phyloP scores from a whole-genome alignment of 2,888 invertebrate species.

The Drosophila eohydei region DNA sequence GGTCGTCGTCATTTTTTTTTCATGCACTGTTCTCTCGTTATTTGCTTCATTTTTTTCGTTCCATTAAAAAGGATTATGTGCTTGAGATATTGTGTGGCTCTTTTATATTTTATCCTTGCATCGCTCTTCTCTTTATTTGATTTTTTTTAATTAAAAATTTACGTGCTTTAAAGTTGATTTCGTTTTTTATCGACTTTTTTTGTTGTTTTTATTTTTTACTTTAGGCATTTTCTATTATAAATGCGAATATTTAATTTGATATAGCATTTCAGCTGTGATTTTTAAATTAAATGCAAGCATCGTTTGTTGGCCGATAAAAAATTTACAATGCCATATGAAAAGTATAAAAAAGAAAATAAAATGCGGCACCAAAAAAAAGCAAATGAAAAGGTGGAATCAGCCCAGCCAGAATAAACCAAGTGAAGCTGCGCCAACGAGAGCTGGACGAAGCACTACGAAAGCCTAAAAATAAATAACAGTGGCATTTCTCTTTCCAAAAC shows the following conservation, averaged over 20 bases:
- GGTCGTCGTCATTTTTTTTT: slow-evolving; percentile 51
- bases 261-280: slow-evolving; percentile 57
- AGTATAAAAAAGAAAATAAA: slow-evolving; percentile 22
- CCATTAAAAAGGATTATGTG: slow-evolving; percentile 69
- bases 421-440: slow-evolving; percentile 14
- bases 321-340: slow-evolving; percentile 31
- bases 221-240: slow-evolving; percentile 24
- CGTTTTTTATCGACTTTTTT: slow-evolving; percentile 34
- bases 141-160: slow-evolving; percentile 69
- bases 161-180: slow-evolving; percentile 49
- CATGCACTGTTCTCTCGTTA: slow-evolving; percentile 13
- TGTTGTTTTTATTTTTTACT: slow-evolving; percentile 7
- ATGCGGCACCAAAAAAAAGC: slow-evolving; percentile 9
- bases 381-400: slow-evolving; percentile 14
- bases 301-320: slow-evolving; percentile 37
- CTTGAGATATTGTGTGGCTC: slow-evolving; percentile 49
- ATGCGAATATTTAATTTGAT: slow-evolving; percentile 51
- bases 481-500: neutral
- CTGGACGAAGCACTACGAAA: slow-evolving; percentile 3
- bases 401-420: neutral
- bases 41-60: slow-evolving; percentile 19
- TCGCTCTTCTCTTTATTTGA: neutral
- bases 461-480: slow-evolving; percentile 11
- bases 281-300: slow-evolving; percentile 42
- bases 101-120: slow-evolving; percentile 19